phyloP scores from a whole-genome alignment of 2,888 invertebrate genomes.

The Alcis repandata region DNA sequence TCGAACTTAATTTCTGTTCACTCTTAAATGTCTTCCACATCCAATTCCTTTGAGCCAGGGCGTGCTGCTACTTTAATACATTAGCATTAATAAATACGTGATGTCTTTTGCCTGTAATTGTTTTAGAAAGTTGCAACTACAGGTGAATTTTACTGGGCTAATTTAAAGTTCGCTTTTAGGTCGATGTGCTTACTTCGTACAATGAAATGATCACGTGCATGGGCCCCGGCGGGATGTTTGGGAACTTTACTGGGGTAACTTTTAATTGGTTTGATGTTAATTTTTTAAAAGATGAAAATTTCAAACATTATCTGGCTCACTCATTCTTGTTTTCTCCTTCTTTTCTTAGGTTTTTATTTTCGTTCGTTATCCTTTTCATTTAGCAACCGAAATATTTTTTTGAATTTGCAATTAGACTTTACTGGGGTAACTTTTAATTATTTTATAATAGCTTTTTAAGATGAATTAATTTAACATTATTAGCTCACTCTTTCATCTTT shows the following conservation, averaged over 20 bases:
- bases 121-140: not conserved
- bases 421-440: conserved; percentile 68
- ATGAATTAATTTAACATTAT: not conserved
- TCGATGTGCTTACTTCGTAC: conserved; percentile 78
- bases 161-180: conserved; percentile 58
- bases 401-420: no score
- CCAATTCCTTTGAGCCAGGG: no score
- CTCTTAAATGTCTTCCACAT: no score
- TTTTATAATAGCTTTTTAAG: not conserved
- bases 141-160: conserved; percentile 6
- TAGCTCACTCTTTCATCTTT: no score
- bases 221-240: conserved; percentile 85
- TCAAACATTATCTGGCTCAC: not conserved
- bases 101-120: conserved; percentile 9
- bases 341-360: no score
- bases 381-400: no score
- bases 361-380: no score
- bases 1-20: no score
- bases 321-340: no score
- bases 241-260: conserved; percentile 80
- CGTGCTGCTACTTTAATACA: not conserved
- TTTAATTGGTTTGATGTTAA: conserved; percentile 2
- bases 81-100: not conserved
- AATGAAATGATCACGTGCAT: conserved; percentile 84
- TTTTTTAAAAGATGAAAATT: not conserved